Evolutionary conservation across 2,113 vertebrate genomes (phyloP).

Genomic region (Tachuris rubrigastra): DNA sequence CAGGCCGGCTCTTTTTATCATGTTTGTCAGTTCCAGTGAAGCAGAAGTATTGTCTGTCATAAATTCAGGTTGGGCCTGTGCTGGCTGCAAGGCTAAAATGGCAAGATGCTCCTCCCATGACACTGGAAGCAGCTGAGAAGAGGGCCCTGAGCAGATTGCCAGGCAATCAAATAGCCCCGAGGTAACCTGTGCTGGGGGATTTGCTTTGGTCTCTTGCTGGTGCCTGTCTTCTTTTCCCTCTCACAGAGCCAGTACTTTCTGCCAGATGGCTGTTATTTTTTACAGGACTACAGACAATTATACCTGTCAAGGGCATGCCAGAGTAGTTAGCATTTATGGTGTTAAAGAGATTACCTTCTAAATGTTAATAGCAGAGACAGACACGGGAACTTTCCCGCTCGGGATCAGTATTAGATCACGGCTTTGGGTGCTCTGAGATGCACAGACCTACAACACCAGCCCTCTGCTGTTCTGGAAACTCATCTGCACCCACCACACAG

Average conservation of each 20-base stretch:
- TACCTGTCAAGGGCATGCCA: constrained; percentile 48
- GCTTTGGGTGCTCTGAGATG: neutral
- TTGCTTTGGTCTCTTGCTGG: neutral
- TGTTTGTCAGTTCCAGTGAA: constrained; percentile 32
- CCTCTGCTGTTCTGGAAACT: neutral
- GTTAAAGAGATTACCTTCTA: constrained; percentile 52
- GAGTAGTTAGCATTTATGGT: constrained; percentile 58
- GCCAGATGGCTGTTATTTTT: constrained; percentile 58
- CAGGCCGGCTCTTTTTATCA: neutral
- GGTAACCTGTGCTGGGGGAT: neutral
- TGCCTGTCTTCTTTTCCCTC: neutral
- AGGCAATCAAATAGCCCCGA: neutral
- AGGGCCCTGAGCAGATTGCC: neutral
- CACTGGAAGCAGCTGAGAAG: neutral
- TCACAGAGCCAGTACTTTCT: neutral
- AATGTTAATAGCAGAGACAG: constrained; percentile 41
- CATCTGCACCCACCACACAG: too few relatives aligned
- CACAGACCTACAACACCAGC: accelerated
- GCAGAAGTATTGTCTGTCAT: neutral
- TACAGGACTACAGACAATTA: constrained; percentile 51
- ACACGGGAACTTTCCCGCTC: neutral
- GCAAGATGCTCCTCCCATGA: neutral
- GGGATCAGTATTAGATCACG: neutral
- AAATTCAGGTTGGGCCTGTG: neutral
- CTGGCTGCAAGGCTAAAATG: neutral